phyloP scores from a whole-genome alignment of 2,797 vertebrate genomes.

The Tachyglossus aculeatus region DNA sequence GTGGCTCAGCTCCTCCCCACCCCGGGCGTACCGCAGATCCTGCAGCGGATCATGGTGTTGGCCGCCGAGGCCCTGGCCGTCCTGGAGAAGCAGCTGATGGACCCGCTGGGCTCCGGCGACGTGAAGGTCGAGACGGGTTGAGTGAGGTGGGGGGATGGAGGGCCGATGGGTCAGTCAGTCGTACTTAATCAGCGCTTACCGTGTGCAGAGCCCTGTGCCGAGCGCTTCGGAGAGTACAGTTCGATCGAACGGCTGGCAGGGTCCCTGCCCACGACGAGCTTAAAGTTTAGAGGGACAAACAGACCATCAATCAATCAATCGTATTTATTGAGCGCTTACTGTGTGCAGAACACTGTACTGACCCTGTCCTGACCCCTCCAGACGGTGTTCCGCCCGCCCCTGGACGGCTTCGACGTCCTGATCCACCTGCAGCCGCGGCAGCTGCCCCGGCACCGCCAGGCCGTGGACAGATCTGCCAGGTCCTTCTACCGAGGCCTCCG shows the following conservation, averaged over 20 bases:
- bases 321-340: no score
- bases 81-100: slow-evolving; percentile 86
- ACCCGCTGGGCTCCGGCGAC: slow-evolving; percentile 78
- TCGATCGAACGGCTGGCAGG: no score
- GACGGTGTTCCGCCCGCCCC: slow-evolving; percentile 89
- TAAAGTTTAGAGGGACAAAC: no score
- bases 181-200: no score
- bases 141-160: no score
- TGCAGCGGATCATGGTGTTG: slow-evolving; percentile 85
- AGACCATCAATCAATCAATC: no score
- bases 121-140: slow-evolving; percentile 79
- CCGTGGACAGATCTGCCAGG: slow-evolving; percentile 79
- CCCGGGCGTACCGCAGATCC: slow-evolving; percentile 79
- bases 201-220: no score
- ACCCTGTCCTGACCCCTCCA: slow-evolving; percentile 44
- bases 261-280: no score
- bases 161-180: no score
- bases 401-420: slow-evolving; percentile 90
- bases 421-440: slow-evolving; percentile 87
- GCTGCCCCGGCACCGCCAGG: slow-evolving; percentile 84
- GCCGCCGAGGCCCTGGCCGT: slow-evolving; percentile 84
- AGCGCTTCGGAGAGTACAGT: no score
- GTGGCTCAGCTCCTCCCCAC: background rate
- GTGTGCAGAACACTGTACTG: background rate
- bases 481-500: slow-evolving; percentile 77